Conservation (phyloP, 35 echinoderm and acorn worm species). For the Stichopus chloronotus region DNA sequence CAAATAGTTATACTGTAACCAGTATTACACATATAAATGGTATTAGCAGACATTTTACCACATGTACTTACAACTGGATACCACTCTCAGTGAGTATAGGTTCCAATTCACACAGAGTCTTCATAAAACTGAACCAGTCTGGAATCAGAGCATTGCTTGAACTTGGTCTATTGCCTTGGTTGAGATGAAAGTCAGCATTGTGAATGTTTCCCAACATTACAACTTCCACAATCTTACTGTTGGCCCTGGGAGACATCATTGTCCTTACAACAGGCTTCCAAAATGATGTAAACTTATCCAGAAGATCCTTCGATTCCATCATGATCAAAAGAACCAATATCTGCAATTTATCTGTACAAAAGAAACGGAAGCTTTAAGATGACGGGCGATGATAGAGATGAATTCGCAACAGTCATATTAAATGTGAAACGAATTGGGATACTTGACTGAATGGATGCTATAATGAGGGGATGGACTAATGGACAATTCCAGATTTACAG, state of each 20-base stretch:
- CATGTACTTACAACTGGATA: not conserved
- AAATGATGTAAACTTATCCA: not conserved
- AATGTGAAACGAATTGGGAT: too few species aligned
- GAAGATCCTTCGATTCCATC: not conserved
- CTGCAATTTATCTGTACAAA: too few species aligned
- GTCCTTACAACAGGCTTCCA: not conserved
- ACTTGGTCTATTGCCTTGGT: not conserved
- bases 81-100: conserved; percentile 11
- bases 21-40: too few species aligned
- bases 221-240: not conserved
- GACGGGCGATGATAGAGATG: too few species aligned
- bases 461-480: too few species aligned
- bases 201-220: not conserved
- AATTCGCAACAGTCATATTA: too few species aligned
- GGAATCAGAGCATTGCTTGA: not conserved
- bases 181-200: not conserved
- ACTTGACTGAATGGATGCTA: too few species aligned
- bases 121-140: not conserved
- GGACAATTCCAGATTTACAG: too few species aligned
- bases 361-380: too few species aligned
- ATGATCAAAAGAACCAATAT: not conserved
- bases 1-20: too few species aligned
- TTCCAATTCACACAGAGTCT: not conserved
- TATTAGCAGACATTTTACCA: too few species aligned
- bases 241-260: not conserved